Percentiles rank a stretch among this genome's conserved stretches.
Evolutionary conservation across 2,888 invertebrate species (phyloP).

Genomic region (Macrosoma leucophasiata): DNA sequence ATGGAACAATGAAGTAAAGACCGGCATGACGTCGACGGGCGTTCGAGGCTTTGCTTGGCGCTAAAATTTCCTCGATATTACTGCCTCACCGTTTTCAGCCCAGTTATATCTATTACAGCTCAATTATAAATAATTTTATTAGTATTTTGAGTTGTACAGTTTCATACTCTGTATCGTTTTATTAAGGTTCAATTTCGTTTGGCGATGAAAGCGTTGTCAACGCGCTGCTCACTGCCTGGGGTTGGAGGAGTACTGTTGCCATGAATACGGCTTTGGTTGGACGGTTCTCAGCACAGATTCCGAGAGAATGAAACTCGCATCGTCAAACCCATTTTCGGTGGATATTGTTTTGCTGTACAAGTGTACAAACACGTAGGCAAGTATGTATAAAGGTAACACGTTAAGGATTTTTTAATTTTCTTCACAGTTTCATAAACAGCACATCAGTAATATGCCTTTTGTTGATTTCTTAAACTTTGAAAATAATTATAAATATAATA

Average conservation of each 20-base stretch:
- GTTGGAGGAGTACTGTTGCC: slow-evolving; percentile 15
- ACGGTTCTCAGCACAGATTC: slow-evolving; percentile 2
- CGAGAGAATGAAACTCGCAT: too few species aligned
- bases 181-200: slow-evolving; percentile 2
- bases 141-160: slow-evolving; percentile 6
- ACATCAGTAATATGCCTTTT: too few species aligned
- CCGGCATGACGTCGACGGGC: slow-evolving; percentile 1
- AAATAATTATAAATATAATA: too few species aligned
- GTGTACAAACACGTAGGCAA: too few species aligned
- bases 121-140: slow-evolving; percentile 28
- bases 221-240: slow-evolving; percentile 9
- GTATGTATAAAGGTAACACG: too few species aligned
- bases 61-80: slow-evolving; percentile 22
- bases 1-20: slow-evolving; percentile 19
- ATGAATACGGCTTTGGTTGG: slow-evolving; percentile 11
- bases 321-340: too few species aligned
- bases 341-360: too few species aligned
- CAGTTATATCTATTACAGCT: slow-evolving; percentile 24
- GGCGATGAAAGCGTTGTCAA: neutral
- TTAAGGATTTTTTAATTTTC: too few species aligned
- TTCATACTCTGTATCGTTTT: neutral
- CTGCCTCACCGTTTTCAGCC: slow-evolving; percentile 19
- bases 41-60: slow-evolving; percentile 11
- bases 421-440: too few species aligned
- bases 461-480: too few species aligned